Conservation (phyloP, 1,140 invertebrate species). For the Cydia splendana region DNA sequence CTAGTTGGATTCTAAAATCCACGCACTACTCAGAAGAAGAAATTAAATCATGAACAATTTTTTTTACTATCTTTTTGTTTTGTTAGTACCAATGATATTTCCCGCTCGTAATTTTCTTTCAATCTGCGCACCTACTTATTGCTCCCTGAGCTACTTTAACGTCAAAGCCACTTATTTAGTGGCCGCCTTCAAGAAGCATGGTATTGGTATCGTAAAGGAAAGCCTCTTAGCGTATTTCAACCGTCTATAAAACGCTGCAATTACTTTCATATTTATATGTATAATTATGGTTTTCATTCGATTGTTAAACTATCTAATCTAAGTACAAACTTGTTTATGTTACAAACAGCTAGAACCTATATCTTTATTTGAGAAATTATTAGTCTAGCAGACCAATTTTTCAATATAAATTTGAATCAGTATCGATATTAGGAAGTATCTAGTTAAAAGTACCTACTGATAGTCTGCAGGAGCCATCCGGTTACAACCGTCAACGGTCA, state of each 20-base stretch:
- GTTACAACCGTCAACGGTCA: neutral
- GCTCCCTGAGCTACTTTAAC: neutral
- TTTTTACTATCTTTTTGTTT: too few relatives aligned
- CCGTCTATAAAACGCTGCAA: neutral
- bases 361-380: too few relatives aligned
- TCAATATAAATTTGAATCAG: neutral
- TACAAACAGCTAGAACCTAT: neutral
- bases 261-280: neutral
- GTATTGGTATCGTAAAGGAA: neutral
- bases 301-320: neutral
- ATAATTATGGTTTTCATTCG: neutral
- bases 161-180: slow-evolving; percentile 3
- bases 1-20: neutral
- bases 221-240: neutral
- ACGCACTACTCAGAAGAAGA: neutral
- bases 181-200: neutral
- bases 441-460: neutral
- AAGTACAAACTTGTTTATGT: slow-evolving; percentile 2
- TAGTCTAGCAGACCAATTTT: too few relatives aligned
- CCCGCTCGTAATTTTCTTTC: neutral
- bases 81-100: neutral
- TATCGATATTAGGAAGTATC: neutral
- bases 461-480: neutral
- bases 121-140: neutral
- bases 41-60: neutral